phyloP scores from a whole-genome alignment of 1,140 invertebrate genomes.

The Sminthurides bifidus region DNA sequence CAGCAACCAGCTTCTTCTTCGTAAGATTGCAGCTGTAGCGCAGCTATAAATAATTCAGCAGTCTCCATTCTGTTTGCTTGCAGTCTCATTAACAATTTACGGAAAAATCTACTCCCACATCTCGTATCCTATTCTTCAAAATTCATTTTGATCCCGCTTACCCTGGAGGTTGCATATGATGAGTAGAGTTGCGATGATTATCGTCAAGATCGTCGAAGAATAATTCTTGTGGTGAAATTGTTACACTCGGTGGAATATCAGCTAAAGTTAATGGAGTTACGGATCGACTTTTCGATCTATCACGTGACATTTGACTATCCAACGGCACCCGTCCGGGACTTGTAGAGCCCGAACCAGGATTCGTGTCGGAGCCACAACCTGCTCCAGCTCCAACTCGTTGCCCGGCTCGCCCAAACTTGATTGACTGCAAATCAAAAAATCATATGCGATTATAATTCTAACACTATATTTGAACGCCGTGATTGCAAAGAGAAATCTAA shows the following conservation, averaged over 20 bases:
- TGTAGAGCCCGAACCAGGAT: slow-evolving; percentile 27
- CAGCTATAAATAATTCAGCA: too few species aligned
- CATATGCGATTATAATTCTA: background rate
- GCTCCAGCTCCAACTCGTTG: slow-evolving; percentile 29
- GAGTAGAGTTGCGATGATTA: slow-evolving; percentile 29
- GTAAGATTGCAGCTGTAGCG: too few species aligned
- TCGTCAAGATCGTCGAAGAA: slow-evolving; percentile 31
- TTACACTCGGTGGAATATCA: slow-evolving; percentile 29
- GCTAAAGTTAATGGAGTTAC: slow-evolving; percentile 25
- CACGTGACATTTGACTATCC: slow-evolving; percentile 30
- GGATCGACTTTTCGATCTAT: slow-evolving; percentile 31
- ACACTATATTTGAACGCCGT: background rate
- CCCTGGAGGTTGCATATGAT: slow-evolving; percentile 31
- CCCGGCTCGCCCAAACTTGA: slow-evolving; percentile 30
- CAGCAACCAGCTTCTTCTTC: too few species aligned
- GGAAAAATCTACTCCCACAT: too few species aligned
- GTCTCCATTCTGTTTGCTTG: too few species aligned
- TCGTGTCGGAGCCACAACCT: slow-evolving; percentile 30
- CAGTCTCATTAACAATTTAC: too few species aligned
- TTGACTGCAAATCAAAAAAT: slow-evolving; percentile 12
- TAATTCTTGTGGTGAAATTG: slow-evolving; percentile 30
- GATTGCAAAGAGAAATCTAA: background rate
- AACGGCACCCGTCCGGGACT: slow-evolving; percentile 27
- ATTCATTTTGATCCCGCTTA: too few species aligned
- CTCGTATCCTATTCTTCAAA: too few species aligned